Percentiles rank a stretch among this genome's conserved stretches.
Evolutionary conservation across 2,797 vertebrate genomes (phyloP).

Genomic region (Gorsachius magnificus): DNA sequence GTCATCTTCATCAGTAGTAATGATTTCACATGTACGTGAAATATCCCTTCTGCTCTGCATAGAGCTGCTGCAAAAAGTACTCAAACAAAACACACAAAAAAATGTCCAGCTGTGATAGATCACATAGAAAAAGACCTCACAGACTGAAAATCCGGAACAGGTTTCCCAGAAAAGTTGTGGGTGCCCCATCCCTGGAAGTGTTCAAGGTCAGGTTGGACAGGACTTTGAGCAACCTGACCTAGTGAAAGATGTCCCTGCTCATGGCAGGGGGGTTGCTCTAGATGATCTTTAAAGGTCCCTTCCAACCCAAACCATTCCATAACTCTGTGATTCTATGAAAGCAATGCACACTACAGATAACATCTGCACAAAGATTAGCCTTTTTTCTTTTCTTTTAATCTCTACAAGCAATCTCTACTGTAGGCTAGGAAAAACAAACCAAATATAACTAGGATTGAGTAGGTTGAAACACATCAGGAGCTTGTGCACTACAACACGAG

Average conservation of each 20-base stretch:
- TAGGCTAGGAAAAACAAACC: not conserved
- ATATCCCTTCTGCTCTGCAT: not conserved
- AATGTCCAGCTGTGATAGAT: not conserved
- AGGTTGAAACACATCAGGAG: not conserved
- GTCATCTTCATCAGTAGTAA: not conserved
- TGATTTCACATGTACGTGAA: not conserved
- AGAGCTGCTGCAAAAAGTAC: not conserved
- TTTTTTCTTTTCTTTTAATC: not conserved
- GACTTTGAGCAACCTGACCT: not conserved
- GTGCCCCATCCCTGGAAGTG: not conserved
- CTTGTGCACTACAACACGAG: fast-evolving
- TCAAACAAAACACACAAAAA: not conserved
- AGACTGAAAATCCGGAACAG: not conserved
- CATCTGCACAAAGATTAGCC: not conserved
- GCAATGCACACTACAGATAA: not conserved
- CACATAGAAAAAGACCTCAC: not conserved
- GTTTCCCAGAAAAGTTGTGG: not conserved
- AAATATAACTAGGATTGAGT: not conserved
- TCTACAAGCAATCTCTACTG: not conserved
- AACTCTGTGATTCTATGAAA: not conserved
- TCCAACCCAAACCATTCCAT: not conserved
- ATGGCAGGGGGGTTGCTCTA: not conserved
- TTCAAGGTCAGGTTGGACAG: not conserved
- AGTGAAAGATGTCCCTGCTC: not conserved
- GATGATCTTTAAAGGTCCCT: not conserved